phyloP scores from a whole-genome alignment of 2,113 vertebrate genomes.

The Crotalus helleri region DNA sequence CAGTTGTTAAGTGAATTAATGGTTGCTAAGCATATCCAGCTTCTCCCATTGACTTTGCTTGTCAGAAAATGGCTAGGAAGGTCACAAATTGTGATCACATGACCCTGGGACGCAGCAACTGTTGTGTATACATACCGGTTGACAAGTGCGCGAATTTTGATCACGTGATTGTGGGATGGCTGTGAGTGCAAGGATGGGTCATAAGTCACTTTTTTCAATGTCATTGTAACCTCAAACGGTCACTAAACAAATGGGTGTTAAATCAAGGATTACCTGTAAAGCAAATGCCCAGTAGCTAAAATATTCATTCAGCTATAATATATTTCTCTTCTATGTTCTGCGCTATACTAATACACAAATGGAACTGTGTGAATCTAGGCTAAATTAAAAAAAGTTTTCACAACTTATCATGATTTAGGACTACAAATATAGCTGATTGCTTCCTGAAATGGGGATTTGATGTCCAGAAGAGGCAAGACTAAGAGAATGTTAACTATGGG shows the following conservation, averaged over 20 bases:
- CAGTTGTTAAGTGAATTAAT: neutral
- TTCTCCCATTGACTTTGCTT: neutral
- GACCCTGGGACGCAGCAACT: neutral
- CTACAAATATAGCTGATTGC: neutral
- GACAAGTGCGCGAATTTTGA: neutral
- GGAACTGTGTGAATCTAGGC: neutral
- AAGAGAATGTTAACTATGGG: neutral
- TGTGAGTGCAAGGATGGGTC: neutral
- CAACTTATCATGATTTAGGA: neutral
- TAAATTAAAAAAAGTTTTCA: neutral
- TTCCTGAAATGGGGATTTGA: neutral
- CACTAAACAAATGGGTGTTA: neutral
- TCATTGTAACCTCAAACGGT: neutral
- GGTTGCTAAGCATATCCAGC: neutral
- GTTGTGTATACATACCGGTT: neutral
- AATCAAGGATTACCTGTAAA: neutral
- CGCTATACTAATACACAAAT: neutral
- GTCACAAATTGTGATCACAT: neutral
- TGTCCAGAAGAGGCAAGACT: neutral
- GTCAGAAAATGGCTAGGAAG: neutral
- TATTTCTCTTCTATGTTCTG: neutral
- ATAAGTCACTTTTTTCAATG: neutral
- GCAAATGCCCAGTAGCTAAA: neutral
- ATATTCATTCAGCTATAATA: neutral
- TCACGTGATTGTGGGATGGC: neutral